These are phyloP conservation scores for Ctena decussata DNA, from an alignment of 2,888 invertebrate species.

Conservation along the genomic window DNA sequence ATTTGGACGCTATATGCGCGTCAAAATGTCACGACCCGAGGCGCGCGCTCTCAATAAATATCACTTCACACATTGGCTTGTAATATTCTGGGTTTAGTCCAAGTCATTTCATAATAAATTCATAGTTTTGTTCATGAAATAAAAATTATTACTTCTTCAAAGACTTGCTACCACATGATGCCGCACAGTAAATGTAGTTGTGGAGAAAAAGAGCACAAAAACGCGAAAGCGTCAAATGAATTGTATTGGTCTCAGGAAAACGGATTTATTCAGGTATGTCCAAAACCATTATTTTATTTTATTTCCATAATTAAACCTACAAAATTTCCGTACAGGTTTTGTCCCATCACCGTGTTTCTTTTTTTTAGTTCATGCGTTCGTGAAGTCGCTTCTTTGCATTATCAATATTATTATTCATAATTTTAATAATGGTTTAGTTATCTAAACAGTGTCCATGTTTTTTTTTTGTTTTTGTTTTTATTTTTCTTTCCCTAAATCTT, in stretches of 20 bases:
- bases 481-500: too few species aligned
- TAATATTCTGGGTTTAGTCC: neutral
- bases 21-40: neutral
- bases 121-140: neutral
- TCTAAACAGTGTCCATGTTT: too few species aligned
- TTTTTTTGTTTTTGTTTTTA: too few species aligned
- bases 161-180: slow-evolving; percentile 4
- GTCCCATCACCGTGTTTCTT: too few species aligned
- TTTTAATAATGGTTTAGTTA: too few species aligned
- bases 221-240: neutral
- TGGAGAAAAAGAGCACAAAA: neutral
- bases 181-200: neutral
- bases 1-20: neutral
- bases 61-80: neutral
- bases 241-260: neutral
- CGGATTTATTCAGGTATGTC: neutral
- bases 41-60: neutral
- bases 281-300: neutral
- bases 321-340: too few species aligned
- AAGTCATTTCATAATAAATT: neutral
- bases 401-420: too few species aligned
- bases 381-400: too few species aligned
- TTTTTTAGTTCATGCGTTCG: too few species aligned
- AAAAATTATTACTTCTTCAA: neutral
- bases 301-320: too few species aligned